Conservation (phyloP, 23 tunicate genomes). For the Trididemnum miniatum region DNA sequence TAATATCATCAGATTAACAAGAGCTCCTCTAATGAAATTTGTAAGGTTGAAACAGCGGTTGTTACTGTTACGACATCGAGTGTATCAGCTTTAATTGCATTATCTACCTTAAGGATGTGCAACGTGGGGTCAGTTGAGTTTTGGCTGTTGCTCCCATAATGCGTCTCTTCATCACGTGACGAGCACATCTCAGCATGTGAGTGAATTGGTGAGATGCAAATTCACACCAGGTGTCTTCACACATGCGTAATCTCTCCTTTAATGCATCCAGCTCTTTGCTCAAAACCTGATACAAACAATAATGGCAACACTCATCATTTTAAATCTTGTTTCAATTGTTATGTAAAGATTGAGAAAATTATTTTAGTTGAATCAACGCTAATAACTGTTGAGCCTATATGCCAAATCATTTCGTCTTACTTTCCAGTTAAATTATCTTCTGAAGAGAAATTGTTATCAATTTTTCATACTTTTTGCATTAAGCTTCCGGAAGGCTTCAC, state of each 20-base stretch:
- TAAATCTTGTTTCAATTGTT: no score
- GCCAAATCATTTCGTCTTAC: no score
- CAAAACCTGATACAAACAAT: conserved; percentile 46
- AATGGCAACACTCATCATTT: neutral
- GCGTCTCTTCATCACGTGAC: conserved; percentile 81
- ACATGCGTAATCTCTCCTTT: conserved; percentile 73
- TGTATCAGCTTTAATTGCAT: no score
- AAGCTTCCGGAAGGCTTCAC: neutral
- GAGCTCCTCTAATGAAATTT: no score
- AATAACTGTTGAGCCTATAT: no score
- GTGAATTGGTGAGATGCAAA: conserved; percentile 55
- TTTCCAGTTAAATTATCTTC: no score
- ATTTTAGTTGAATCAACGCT: no score
- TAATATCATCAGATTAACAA: no score
- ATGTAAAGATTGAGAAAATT: no score
- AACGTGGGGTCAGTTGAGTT: conserved; percentile 66
- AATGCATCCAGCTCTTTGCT: conserved; percentile 66
- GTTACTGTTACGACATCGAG: no score
- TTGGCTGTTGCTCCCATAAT: conserved; percentile 62
- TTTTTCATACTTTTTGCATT: conserved; percentile 23
- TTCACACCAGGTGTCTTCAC: conserved; percentile 89
- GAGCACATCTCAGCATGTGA: conserved; percentile 74
- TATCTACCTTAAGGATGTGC: conserved; percentile 75
- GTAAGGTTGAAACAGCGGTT: no score
- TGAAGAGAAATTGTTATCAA: no score